Base-by-base conservation (phyloP, 2,113 vertebrate genomes). In the Sprattus sprattus region DNA sequence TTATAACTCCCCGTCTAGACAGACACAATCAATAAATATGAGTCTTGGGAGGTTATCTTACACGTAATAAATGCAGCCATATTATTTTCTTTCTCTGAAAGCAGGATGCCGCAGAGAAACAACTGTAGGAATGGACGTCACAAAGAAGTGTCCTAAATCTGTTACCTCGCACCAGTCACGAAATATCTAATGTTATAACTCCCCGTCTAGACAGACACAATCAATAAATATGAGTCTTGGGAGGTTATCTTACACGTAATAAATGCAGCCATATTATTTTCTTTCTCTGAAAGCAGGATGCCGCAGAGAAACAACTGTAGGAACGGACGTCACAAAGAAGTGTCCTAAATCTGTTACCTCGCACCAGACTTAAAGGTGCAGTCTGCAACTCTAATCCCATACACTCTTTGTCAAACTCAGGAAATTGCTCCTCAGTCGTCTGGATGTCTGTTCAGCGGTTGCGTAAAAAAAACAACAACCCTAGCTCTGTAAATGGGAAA, bases 191-290 rank as follows among this genome's bases (percentile, higher is more conserved):
- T 28, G 67, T 75, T 39, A 75, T 32, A 75, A 15, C 28, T 39
- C 28, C 67, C 39, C 5, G 67, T 75, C 67, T 75, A 75, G 67
- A 75, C 67, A 75, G 67, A 32, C 67, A 32, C 67, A 75, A 75
- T 75, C 67, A 39, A 75, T 75, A 16, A 10, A 32, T 28, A 2
- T 71, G n/a, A 71, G 64, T 32, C 64, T 11, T 32, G 11, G 28
- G 47, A 6, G 67, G 67, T 75, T 13, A 75, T 9, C 28, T 75
- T 32, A 32, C 67, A 75, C 67, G 3, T 11, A 32, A 75, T 75
- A 32, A 13, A 75, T 10, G 15, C n/a, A n/a, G n/a, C 67, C 15
- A 75, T 15, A 75, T 75, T 75, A 10, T 2, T 39, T 75, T 39
- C 25, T 71, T 75, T 32, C 67, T 75, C 15, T 75, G 67, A 28